These are phyloP conservation scores for Vulpes vulpes DNA, from an alignment of 2,113 vertebrate genomes.

Conservation along the genomic window DNA sequence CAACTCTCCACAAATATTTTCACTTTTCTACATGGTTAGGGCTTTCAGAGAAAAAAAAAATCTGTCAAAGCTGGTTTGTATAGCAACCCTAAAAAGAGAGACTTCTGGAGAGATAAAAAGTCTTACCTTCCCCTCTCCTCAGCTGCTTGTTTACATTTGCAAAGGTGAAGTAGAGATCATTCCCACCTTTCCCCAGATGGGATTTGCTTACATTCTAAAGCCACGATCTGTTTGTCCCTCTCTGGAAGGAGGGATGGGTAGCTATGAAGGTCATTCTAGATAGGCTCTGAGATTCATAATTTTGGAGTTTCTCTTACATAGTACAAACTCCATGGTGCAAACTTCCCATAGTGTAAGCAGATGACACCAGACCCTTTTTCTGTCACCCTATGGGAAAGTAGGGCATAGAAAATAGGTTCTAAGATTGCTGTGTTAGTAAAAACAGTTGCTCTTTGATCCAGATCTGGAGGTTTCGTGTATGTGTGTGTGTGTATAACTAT, in stretches of 20 bases:
- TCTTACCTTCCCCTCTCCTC: background rate
- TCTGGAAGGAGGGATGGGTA: background rate
- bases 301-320: constrained; percentile 15
- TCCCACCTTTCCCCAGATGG: background rate
- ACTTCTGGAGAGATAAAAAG: background rate
- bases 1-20: constrained; percentile 18
- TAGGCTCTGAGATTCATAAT: background rate
- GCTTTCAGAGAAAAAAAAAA: background rate
- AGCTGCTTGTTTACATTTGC: constrained; percentile 10
- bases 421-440: background rate
- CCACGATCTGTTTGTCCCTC: background rate
- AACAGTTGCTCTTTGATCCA: background rate
- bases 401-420: background rate
- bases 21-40: background rate
- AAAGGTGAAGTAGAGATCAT: background rate
- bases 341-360: background rate
- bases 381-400: background rate
- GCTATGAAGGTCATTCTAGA: background rate
- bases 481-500: background rate
- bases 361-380: background rate
- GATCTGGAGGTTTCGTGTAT: background rate
- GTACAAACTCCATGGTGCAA: background rate
- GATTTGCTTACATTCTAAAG: constrained; percentile 7
- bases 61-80: background rate
- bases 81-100: background rate